phyloP scores from a whole-genome alignment of 2,797 vertebrate genomes.

The Ctenosaura bakeri region DNA sequence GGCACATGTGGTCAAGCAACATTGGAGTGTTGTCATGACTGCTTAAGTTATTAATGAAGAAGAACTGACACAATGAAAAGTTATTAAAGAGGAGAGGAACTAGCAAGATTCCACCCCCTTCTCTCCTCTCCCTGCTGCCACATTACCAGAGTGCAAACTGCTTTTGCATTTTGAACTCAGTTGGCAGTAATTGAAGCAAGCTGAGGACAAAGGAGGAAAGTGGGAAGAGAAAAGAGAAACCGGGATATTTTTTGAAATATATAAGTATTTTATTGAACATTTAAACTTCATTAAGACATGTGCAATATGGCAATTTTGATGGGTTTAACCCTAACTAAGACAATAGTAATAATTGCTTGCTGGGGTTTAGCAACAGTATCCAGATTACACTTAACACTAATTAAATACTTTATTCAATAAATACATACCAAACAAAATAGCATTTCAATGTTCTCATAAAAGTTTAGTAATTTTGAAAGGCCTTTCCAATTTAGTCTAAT shows the following conservation, averaged over 20 bases:
- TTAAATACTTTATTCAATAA: conserved; percentile 92
- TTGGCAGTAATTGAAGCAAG: no score
- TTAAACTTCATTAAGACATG: conserved; percentile 89
- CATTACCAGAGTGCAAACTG: no score
- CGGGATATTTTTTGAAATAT: conserved; percentile 71
- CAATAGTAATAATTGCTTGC: conserved; percentile 83
- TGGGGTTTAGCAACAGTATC: conserved; percentile 85
- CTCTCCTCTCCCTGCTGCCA: no score
- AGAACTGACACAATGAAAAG: no score
- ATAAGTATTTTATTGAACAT: conserved; percentile 88
- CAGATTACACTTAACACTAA: conserved; percentile 86
- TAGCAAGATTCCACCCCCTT: no score
- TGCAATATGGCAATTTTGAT: conserved; percentile 88
- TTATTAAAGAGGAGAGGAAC: no score
- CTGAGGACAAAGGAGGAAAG: no score
- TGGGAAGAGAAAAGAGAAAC: no score
- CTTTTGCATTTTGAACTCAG: no score
- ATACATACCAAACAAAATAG: conserved; percentile 90
- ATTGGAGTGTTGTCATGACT: no score
- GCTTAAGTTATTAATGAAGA: no score
- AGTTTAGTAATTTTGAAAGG: conserved; percentile 85
- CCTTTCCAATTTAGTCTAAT: conserved; percentile 82
- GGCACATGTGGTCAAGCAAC: no score
- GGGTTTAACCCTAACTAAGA: conserved; percentile 85
- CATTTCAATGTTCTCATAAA: conserved; percentile 85